phyloP scores from a whole-genome alignment of 2,797 vertebrate genomes.

The Melanotaenia trifasciata region DNA sequence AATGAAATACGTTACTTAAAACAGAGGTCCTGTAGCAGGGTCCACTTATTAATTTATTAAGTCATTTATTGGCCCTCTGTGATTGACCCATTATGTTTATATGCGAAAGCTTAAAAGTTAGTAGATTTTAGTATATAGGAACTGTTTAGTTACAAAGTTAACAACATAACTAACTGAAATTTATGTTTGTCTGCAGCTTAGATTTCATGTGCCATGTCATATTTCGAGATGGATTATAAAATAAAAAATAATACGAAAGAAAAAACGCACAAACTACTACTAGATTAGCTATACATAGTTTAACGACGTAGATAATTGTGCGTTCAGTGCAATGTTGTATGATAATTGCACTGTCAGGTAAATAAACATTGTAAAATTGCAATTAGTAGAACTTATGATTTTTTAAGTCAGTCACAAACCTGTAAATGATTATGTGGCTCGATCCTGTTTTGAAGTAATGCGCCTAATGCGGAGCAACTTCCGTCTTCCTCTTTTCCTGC shows the following conservation, averaged over 20 bases:
- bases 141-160: neutral
- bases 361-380: neutral
- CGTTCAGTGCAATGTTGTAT: neutral
- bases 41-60: no score
- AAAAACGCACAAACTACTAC: neutral
- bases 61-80: no score
- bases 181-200: neutral
- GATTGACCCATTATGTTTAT: neutral
- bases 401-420: constrained; percentile 25
- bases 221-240: neutral
- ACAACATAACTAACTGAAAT: neutral
- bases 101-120: neutral
- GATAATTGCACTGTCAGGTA: neutral
- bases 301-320: neutral
- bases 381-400: no score
- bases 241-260: neutral
- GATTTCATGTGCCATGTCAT: neutral
- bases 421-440: neutral
- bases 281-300: neutral
- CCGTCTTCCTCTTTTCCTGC: constrained; percentile 28
- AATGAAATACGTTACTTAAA: no score
- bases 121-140: neutral
- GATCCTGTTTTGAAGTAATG: constrained; percentile 56
- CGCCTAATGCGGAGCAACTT: constrained; percentile 36
- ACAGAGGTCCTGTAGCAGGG: no score